Evolutionary conservation across 1,140 invertebrate species (phyloP).

Genomic region (Coelopa frigida): DNA sequence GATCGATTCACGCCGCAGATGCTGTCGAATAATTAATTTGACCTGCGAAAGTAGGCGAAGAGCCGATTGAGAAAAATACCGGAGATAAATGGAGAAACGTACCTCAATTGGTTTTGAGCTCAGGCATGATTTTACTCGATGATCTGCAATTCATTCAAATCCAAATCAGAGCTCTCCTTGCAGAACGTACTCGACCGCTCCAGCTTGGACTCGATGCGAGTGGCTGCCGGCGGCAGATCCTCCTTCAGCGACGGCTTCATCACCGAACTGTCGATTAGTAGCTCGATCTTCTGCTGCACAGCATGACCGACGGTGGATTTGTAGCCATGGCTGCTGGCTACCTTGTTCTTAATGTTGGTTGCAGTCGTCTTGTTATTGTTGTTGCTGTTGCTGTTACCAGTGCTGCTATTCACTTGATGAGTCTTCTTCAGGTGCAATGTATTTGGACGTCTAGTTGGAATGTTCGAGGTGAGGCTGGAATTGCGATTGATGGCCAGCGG

Average conservation of each 20-base stretch:
- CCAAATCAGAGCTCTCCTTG: constrained; percentile 38
- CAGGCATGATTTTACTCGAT: constrained; percentile 39
- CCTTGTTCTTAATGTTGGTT: constrained; percentile 13
- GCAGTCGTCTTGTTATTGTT: constrained; percentile 5
- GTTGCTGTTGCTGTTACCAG: constrained; percentile 13
- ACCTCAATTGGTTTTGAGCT: too few species aligned
- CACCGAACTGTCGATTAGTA: constrained; percentile 29
- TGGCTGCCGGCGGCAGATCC: constrained; percentile 1
- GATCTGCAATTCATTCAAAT: constrained; percentile 36
- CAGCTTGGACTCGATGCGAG: constrained; percentile 35
- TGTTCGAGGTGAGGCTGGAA: constrained; percentile 31
- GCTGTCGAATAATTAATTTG: too few species aligned
- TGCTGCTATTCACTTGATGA: constrained; percentile 16
- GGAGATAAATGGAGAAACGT: too few species aligned
- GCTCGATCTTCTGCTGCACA: constrained; percentile 37
- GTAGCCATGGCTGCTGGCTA: constrained; percentile 9
- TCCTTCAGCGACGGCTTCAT: constrained; percentile 4
- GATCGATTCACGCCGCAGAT: too few species aligned
- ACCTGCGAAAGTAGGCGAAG: too few species aligned
- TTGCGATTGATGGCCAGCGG: constrained; percentile 32
- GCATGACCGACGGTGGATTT: constrained; percentile 21
- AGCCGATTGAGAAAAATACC: too few species aligned
- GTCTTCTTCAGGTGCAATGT: constrained; percentile 41
- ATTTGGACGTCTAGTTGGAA: constrained; percentile 39
- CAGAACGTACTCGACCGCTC: constrained; percentile 44